Conservation (phyloP, 2,888 invertebrate species). For the Epinotia brunnichana region DNA sequence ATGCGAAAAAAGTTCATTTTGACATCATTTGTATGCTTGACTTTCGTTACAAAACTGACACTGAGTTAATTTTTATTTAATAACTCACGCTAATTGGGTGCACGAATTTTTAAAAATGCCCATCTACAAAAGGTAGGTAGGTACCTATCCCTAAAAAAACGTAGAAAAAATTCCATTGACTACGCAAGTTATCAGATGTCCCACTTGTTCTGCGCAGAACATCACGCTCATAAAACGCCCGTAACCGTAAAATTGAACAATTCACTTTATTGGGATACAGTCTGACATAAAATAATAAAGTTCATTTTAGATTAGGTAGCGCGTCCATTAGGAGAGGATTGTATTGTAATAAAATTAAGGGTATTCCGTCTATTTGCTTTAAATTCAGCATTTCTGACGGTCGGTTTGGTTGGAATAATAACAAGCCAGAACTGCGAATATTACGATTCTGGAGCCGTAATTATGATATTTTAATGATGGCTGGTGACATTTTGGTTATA, state of each 20-base stretch:
- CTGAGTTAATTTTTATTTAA: too few species aligned
- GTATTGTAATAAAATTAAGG: conserved; percentile 14
- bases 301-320: conserved; percentile 12
- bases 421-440: background rate
- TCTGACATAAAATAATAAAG: conserved; percentile 13
- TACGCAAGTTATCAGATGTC: background rate
- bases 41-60: too few species aligned
- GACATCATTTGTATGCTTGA: too few species aligned
- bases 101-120: too few species aligned
- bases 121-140: too few species aligned
- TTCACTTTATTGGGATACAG: conserved; percentile 7
- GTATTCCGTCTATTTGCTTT: background rate
- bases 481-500: background rate
- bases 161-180: background rate
- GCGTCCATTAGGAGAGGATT: conserved; percentile 1
- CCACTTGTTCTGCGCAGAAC: conserved; percentile 4
- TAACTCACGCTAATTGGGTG: too few species aligned
- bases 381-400: background rate
- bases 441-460: background rate
- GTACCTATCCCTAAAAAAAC: too few species aligned
- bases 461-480: background rate
- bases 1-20: too few species aligned
- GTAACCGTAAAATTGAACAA: conserved; percentile 15
- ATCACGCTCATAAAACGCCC: conserved; percentile 14
- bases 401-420: too few species aligned